Conservation (phyloP, 2,888 invertebrate genomes). For the Spicauda simplicius region DNA sequence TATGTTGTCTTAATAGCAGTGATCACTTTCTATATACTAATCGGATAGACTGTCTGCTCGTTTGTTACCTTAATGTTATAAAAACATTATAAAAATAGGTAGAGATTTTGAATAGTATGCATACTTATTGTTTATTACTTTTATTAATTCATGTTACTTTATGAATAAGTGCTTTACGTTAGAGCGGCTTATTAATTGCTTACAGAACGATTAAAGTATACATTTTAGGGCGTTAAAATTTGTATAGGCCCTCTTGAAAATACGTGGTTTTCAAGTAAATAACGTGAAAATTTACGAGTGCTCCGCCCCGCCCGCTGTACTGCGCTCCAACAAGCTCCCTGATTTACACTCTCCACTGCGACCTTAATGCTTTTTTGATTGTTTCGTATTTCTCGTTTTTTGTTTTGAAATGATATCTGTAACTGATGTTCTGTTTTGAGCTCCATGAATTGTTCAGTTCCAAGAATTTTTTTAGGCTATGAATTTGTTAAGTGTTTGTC, state of each 20-base stretch:
- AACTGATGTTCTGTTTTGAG: slow-evolving; percentile 22
- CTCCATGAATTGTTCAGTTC: not conserved
- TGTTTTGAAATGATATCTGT: slow-evolving; percentile 26
- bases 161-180: not conserved
- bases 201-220: not conserved
- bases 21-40: no score
- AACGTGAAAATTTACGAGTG: slow-evolving; percentile 32
- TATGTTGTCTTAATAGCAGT: no score
- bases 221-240: not conserved
- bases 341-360: slow-evolving; percentile 35
- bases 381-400: slow-evolving; percentile 34
- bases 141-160: not conserved
- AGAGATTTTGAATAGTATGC: no score
- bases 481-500: no score
- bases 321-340: slow-evolving; percentile 19
- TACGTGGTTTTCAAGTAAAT: slow-evolving; percentile 24
- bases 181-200: not conserved
- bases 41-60: no score
- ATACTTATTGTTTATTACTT: no score
- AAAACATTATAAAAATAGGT: no score
- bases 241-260: not conserved
- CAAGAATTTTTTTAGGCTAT: not conserved
- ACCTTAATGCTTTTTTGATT: slow-evolving; percentile 35
- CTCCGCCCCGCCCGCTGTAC: slow-evolving; percentile 14
- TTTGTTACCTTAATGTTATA: no score